Base-by-base conservation (phyloP, 2,113 vertebrate genomes). In the Leptosomus discolor region DNA sequence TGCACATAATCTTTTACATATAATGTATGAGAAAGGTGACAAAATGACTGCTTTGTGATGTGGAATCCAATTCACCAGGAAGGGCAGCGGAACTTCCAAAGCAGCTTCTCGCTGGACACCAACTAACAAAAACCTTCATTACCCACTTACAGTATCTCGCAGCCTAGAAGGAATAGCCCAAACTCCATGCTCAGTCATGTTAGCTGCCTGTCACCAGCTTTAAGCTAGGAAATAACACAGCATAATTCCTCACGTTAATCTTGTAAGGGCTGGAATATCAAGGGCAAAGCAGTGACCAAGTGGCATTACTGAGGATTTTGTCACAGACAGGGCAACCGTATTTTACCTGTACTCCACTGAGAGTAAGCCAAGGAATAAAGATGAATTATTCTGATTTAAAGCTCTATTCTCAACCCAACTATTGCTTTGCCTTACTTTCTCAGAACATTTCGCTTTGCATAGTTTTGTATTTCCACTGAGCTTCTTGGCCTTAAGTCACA, bases 111-210 rank as follows among this genome's bases (percentile, higher is more conserved):
- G 1, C 39, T 5, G 2, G 27, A 51, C 68, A 43, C 37, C 36
- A 73, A 1, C 30, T 45, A 79, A 45, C 26, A 46, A 22, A 21
- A 23, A 16, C 1, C 2, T 18, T 91, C 2, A 2, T 90, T 57
- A 50, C 29, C 12, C 10, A 4, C 19, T 19, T 51, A 29, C 21
- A 51, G 34, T 1, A 0, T 0, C 58, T 78, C 84, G 46, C 46
- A 85, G 87, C 50, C 27, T 86, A 80, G 45, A 81, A 68, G 43
- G 60, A 79, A 61, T 60, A 48, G 84, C 93, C 90, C 92, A 91
- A 53, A 89, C 58, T 91, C 84, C 87, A 53, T 2, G 5, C 64
- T 69, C 54, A 67, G 68, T 69, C 37, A 5, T 1, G 19, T 65
- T 84, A 54, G 17, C 60, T 74, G 75, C 89, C 67, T 79, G 36